Percentiles rank a stretch among this genome's conserved stretches.
Conservation (phyloP, 2,113 vertebrate genomes). For the Cavia aperea region DNA sequence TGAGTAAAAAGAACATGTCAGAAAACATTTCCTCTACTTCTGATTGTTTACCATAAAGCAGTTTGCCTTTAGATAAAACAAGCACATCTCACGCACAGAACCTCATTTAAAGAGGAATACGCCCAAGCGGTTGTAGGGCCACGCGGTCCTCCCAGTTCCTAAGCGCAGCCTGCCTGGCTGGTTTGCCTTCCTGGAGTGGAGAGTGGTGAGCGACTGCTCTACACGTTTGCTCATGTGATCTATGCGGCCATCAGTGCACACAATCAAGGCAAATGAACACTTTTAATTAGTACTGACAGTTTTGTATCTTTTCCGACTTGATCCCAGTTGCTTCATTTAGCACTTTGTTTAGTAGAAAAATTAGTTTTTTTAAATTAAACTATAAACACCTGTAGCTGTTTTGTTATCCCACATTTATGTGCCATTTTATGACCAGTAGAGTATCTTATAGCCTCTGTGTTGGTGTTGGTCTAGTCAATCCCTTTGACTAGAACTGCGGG, state of each 20-base stretch:
- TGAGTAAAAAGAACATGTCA: neutral
- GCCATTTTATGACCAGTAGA: constrained; percentile 39
- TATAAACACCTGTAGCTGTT: neutral
- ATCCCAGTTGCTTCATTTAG: constrained; percentile 42
- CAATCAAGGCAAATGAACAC: neutral
- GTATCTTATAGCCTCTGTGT: constrained; percentile 17
- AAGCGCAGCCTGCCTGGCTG: neutral
- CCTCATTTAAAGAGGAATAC: neutral
- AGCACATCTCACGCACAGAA: neutral
- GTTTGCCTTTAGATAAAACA: neutral
- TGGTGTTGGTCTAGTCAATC: neutral
- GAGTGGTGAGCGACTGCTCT: constrained; percentile 24
- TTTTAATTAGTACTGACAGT: neutral
- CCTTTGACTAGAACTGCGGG: neutral
- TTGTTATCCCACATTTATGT: constrained; percentile 39
- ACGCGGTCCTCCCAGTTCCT: neutral
- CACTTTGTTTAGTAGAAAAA: constrained; percentile 50
- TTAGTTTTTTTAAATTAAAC: constrained; percentile 20
- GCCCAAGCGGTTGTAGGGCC: neutral
- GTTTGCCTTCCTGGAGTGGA: neutral
- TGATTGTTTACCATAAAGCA: neutral
- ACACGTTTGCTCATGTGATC: constrained; percentile 8
- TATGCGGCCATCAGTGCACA: neutral
- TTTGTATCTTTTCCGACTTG: neutral
- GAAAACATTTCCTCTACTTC: constrained; percentile 2